These are phyloP conservation scores for Porites evermanni DNA, from an alignment of 92 coral and sea anemone species.

Conservation along the genomic window DNA sequence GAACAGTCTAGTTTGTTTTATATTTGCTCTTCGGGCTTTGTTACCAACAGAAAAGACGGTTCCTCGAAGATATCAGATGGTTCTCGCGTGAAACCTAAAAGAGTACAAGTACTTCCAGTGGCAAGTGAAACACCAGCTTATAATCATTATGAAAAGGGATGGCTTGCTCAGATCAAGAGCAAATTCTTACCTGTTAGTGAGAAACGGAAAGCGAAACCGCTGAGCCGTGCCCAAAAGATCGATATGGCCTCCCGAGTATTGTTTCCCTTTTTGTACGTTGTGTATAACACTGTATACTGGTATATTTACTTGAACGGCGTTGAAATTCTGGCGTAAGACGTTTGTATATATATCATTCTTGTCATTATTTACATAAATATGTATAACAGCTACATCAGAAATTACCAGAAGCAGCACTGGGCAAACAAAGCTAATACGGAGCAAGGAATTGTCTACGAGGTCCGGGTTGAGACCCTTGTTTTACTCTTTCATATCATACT, in stretches of 20 bases:
- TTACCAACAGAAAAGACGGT: background rate
- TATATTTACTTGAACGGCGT: conserved; percentile 49
- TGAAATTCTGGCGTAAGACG: too few species aligned
- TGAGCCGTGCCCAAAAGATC: conserved; percentile 26
- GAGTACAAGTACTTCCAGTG: conserved; percentile 17
- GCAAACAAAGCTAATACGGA: too few species aligned
- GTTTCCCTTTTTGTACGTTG: conserved; percentile 57
- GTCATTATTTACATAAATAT: too few species aligned
- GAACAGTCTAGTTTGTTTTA: background rate
- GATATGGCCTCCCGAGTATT: conserved; percentile 55
- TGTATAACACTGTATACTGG: conserved; percentile 71
- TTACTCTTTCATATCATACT: too few species aligned
- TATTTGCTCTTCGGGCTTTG: background rate
- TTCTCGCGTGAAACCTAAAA: background rate
- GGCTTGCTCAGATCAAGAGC: background rate
- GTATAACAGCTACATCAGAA: too few species aligned
- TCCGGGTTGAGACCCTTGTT: too few species aligned
- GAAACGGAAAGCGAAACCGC: too few species aligned
- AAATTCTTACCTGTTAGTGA: background rate
- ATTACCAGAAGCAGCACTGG: too few species aligned
- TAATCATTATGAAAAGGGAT: background rate
- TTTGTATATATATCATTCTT: too few species aligned
- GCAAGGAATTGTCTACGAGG: too few species aligned
- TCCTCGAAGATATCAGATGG: conserved; percentile 8
- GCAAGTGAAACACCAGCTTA: background rate